phyloP scores from a whole-genome alignment of 2,888 invertebrate species.

The Acleris cristana region DNA sequence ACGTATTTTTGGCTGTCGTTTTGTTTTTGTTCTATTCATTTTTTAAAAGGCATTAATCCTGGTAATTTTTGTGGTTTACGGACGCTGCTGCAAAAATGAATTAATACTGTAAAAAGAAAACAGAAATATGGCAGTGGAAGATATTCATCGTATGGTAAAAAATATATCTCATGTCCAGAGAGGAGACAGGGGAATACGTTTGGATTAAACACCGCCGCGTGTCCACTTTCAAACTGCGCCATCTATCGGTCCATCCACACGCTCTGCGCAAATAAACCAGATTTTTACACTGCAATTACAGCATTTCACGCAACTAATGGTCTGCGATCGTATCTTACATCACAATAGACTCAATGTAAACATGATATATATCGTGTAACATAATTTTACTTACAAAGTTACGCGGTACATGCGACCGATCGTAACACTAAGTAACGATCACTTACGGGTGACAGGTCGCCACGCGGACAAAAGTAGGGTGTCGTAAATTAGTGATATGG shows the following conservation, averaged over 20 bases:
- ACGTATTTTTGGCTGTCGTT: too few species aligned
- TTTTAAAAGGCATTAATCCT: too few species aligned
- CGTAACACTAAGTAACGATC: constrained; percentile 49
- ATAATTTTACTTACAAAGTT: constrained; percentile 46
- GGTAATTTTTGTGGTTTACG: too few species aligned
- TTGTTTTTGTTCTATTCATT: too few species aligned
- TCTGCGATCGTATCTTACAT: constrained; percentile 46
- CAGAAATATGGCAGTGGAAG: too few species aligned
- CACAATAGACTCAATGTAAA: constrained; percentile 54
- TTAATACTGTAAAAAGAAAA: too few species aligned
- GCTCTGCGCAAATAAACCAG: background rate
- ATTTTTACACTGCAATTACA: constrained; percentile 9
- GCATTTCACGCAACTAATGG: constrained; percentile 42
- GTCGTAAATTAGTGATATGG: constrained; percentile 17
- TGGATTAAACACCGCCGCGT: too few species aligned
- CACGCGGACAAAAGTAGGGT: constrained; percentile 10
- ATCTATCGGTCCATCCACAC: constrained; percentile 2
- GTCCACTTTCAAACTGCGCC: background rate
- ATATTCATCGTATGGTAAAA: too few species aligned
- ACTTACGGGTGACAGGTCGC: constrained; percentile 45
- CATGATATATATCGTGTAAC: constrained; percentile 44
- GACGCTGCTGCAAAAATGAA: too few species aligned
- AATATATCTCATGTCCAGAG: too few species aligned
- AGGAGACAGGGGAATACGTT: too few species aligned
- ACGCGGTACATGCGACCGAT: constrained; percentile 47